Percentiles rank a stretch among this genome's conserved stretches.
Conservation (phyloP, 2,113 vertebrate species). For the Vulpes lagopus region DNA sequence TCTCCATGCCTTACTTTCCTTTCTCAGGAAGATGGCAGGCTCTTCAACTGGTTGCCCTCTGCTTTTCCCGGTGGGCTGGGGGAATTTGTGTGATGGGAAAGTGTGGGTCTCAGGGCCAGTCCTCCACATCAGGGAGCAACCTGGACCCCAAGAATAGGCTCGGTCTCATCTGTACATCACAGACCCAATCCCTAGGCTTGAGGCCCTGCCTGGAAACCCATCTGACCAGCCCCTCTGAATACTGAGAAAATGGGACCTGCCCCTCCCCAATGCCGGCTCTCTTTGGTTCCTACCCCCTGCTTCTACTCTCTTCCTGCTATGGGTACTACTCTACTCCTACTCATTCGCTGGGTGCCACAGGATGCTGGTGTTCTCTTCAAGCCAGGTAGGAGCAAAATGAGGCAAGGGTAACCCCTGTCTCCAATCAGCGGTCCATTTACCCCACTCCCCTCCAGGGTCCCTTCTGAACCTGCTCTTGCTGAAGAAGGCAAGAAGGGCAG, state of each 20-base stretch:
- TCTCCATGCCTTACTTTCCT: slow-evolving; percentile 21
- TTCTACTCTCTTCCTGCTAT: neutral
- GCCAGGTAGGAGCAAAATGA: slow-evolving; percentile 34
- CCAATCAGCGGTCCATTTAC: neutral
- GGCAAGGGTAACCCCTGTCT: neutral
- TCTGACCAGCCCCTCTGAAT: neutral
- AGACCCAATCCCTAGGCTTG: neutral
- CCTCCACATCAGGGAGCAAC: neutral
- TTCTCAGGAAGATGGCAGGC: slow-evolving; percentile 25
- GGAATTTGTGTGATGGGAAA: neutral
- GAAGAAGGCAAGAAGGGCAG: neutral
- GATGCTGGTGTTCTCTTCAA: slow-evolving; percentile 41
- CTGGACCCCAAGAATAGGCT: neutral
- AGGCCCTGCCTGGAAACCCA: neutral
- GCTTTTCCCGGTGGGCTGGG: neutral
- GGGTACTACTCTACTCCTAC: neutral
- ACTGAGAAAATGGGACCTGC: neutral
- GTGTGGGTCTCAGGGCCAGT: neutral
- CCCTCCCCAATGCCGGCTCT: neutral
- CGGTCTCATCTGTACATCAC: neutral
- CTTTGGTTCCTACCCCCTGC: neutral
- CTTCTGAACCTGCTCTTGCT: neutral
- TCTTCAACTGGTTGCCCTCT: neutral
- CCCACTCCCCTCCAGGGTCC: neutral
- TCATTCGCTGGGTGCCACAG: neutral